Evolutionary conservation across 2,113 vertebrate genomes (phyloP).

Genomic region (Dissostichus mawsoni): DNA sequence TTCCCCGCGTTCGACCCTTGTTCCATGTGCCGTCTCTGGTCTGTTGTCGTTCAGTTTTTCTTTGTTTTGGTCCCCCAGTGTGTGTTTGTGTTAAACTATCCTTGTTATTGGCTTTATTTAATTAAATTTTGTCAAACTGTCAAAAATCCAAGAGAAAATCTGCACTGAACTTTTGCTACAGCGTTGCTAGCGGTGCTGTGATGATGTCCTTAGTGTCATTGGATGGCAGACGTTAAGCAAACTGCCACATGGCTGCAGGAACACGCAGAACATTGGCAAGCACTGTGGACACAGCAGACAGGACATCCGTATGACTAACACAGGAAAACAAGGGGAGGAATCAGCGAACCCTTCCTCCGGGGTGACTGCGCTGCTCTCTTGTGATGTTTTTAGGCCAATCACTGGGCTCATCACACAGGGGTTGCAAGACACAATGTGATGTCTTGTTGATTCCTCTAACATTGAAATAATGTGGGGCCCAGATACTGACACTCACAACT

Average conservation of each 20-base stretch:
- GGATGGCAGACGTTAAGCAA: constrained; percentile 27
- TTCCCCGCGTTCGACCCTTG: too few species aligned
- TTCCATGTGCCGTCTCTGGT: too few species aligned
- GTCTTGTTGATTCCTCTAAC: constrained; percentile 43
- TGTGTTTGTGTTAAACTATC: too few species aligned
- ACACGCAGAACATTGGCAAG: neutral
- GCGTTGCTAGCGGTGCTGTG: neutral
- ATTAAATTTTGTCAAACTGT: too few species aligned
- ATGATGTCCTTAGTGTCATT: constrained; percentile 4
- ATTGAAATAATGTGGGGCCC: constrained; percentile 38
- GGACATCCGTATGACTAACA: constrained; percentile 61
- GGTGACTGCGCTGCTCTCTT: constrained; percentile 36
- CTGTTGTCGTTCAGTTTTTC: too few species aligned
- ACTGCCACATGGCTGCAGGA: constrained; percentile 38
- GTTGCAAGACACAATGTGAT: constrained; percentile 45
- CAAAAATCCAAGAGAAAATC: neutral
- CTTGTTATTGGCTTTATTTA: too few species aligned
- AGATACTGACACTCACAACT: constrained; percentile 13
- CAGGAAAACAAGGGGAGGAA: constrained; percentile 45
- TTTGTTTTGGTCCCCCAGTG: too few species aligned
- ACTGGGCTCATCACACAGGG: constrained; percentile 48
- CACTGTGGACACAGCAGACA: constrained; percentile 29
- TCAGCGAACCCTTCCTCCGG: constrained; percentile 45
- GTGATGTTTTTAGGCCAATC: constrained; percentile 74
- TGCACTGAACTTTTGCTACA: neutral